Percentiles rank a stretch among this genome's conserved stretches.
phyloP scores from a whole-genome alignment of 2,888 invertebrate species.

The Lottia scabra region DNA sequence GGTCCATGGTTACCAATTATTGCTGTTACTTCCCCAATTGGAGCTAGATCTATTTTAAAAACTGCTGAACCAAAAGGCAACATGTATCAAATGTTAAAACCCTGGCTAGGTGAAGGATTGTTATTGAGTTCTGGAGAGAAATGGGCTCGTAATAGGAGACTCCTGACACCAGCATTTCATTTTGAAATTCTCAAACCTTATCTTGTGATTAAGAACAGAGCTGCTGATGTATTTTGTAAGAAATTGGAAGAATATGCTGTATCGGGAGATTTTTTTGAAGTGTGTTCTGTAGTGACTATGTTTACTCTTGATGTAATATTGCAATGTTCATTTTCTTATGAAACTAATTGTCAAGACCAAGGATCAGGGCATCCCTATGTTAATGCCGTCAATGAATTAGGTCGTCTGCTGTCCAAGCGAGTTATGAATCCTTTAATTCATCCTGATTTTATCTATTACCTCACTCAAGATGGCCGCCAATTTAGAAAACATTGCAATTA shows the following conservation, averaged over 20 bases:
- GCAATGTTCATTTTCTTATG: conserved; percentile 54
- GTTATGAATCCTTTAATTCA: conserved; percentile 36
- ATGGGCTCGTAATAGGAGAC: conserved; percentile 42
- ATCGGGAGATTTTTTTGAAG: conserved; percentile 37
- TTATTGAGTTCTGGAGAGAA: conserved; percentile 38
- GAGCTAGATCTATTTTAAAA: conserved; percentile 41
- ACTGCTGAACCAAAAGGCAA: conserved; percentile 34
- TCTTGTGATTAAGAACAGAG: conserved; percentile 33
- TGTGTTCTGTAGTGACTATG: conserved; percentile 36
- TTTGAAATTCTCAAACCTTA: conserved; percentile 44
- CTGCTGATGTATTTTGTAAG: conserved; percentile 31
- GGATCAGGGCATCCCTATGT: conserved; percentile 33
- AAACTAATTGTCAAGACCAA: conserved; percentile 39
- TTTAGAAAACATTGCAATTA: conserved; percentile 45
- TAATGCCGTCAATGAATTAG: conserved; percentile 13
- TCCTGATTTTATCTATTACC: conserved; percentile 39
- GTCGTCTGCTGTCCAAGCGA: conserved; percentile 31
- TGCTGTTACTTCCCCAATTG: conserved; percentile 44
- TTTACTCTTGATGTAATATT: conserved; percentile 51
- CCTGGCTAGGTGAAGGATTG: conserved; percentile 41
- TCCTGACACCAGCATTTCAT: conserved; percentile 48
- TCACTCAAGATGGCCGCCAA: conserved; percentile 38
- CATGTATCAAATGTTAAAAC: conserved; percentile 27
- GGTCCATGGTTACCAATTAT: conserved; percentile 39
- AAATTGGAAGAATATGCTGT: conserved; percentile 33